Percentiles rank a stretch among this genome's conserved stretches.
Conservation (phyloP, 2,888 invertebrate species). For the Apamea monoglypha region DNA sequence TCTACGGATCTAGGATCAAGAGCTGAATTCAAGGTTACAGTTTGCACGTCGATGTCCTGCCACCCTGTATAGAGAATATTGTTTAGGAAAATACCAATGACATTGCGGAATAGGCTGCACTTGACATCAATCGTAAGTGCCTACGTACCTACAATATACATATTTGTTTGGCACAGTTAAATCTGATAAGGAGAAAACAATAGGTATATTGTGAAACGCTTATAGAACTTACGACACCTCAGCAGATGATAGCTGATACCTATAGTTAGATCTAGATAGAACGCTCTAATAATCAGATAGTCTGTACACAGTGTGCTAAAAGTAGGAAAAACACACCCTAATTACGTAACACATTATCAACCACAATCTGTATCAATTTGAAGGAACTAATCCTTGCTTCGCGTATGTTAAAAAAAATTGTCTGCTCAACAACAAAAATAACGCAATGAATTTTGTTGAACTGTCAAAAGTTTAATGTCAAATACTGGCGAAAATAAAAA, state of each 20-base stretch:
- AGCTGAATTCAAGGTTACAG: background rate
- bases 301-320: background rate
- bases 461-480: too few species aligned
- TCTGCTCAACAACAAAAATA: background rate
- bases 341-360: too few species aligned
- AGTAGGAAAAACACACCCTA: background rate
- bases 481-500: too few species aligned
- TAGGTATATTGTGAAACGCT: conserved; percentile 22
- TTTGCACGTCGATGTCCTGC: background rate
- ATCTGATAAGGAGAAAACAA: conserved; percentile 37
- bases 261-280: background rate
- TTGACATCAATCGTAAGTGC: conserved; percentile 25
- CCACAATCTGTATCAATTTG: too few species aligned
- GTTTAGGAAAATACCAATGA: background rate
- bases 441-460: too few species aligned
- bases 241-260: background rate
- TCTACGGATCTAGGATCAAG: background rate
- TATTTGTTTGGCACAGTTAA: conserved; percentile 2
- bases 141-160: background rate
- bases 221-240: background rate
- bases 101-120: conserved; percentile 3
- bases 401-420: too few species aligned
- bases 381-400: too few species aligned
- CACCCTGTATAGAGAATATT: background rate
- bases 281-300: background rate